phyloP scores from a whole-genome alignment of 2,113 vertebrate species.

The Microcebus griseorufus region DNA sequence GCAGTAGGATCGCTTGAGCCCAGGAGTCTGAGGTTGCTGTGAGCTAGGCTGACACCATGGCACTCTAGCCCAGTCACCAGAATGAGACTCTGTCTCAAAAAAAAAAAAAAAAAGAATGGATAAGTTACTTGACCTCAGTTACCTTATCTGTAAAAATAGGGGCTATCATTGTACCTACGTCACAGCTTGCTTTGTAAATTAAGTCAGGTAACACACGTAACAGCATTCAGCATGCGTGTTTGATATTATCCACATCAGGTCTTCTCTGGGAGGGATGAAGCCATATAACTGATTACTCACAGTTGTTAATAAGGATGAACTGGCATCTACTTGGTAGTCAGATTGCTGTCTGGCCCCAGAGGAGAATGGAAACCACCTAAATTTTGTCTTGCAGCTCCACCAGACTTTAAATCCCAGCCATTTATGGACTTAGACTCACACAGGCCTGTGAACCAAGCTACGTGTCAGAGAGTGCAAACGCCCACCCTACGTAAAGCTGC shows the following conservation, averaged over 20 bases:
- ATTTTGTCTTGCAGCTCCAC: neutral
- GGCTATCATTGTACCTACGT: neutral
- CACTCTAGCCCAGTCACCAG: too few relatives aligned
- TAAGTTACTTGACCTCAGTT: neutral
- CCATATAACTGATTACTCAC: neutral
- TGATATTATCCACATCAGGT: neutral
- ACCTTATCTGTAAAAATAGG: neutral
- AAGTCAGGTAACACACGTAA: neutral
- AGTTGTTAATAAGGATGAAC: neutral
- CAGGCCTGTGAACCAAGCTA: neutral
- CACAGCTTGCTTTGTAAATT: neutral
- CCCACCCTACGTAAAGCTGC: neutral
- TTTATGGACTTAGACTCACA: neutral
- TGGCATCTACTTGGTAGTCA: neutral
- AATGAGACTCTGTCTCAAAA: too few relatives aligned
- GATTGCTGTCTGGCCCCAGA: neutral
- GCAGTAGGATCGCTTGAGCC: too few relatives aligned
- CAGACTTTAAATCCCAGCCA: neutral
- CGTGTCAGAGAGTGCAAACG: neutral
- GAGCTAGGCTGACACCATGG: too few relatives aligned
- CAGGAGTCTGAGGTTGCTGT: too few relatives aligned
- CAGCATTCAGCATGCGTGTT: neutral
- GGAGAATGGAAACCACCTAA: neutral
- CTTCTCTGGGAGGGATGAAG: neutral
- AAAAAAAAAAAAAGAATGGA: neutral